Evolutionary conservation across 2,797 vertebrate genomes (phyloP).

Genomic region (Arnoldichthys spilopterus): DNA sequence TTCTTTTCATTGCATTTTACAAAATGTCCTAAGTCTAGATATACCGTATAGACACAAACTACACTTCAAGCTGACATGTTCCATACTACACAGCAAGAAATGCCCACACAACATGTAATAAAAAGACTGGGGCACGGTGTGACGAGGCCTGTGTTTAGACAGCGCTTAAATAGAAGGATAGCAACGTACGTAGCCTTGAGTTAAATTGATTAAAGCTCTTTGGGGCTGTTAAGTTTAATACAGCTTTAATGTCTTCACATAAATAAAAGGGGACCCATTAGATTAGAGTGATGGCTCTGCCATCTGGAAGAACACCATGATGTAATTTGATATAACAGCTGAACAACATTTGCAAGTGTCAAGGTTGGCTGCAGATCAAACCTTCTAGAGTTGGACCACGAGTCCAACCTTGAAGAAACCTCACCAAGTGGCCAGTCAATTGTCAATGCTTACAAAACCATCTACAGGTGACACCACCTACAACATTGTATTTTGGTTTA

Average conservation of each 20-base stretch:
- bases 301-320: conserved; percentile 45
- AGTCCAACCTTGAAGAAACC: background rate
- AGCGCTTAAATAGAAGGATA: background rate
- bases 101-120: background rate
- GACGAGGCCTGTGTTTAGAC: background rate
- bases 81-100: background rate
- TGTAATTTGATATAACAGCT: conserved; percentile 45
- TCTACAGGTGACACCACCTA: background rate
- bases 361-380: conserved; percentile 43
- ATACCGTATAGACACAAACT: no score
- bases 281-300: conserved; percentile 20
- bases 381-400: background rate
- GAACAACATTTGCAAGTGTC: conserved; percentile 42
- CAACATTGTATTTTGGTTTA: background rate
- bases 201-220: conserved; percentile 31
- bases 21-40: no score
- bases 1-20: no score
- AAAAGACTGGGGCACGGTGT: background rate
- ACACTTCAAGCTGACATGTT: no score
- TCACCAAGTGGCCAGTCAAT: background rate
- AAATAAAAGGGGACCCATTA: conserved; percentile 31
- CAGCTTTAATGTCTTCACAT: conserved; percentile 39
- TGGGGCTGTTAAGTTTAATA: conserved; percentile 32
- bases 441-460: background rate
- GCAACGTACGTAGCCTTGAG: background rate